A percentile compares a stretch with the other conserved stretches of the same genome.
Conservation (phyloP, 1,140 invertebrate species). For the Thalassaphorura encarpata region DNA sequence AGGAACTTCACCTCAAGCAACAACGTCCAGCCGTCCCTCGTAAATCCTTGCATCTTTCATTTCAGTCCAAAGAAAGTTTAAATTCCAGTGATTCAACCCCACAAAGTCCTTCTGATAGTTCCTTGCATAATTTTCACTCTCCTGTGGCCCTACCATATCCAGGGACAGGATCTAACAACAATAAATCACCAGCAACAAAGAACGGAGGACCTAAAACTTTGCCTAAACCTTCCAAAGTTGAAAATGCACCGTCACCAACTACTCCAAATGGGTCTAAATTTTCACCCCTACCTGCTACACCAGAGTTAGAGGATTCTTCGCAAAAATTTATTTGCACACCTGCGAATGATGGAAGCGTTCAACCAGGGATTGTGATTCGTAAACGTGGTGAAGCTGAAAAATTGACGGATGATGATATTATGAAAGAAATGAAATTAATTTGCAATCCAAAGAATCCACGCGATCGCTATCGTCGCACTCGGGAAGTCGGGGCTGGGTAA, state of each 20-base stretch:
- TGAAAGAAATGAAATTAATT: slow-evolving; percentile 66
- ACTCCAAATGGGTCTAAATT: background rate
- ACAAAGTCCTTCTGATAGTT: too few species aligned
- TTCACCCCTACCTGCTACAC: background rate
- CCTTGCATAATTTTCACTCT: too few species aligned
- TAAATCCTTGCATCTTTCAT: too few species aligned
- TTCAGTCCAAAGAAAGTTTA: too few species aligned
- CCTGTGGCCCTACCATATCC: too few species aligned
- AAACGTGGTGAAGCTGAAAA: slow-evolving; percentile 47
- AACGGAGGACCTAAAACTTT: too few species aligned
- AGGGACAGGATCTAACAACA: too few species aligned
- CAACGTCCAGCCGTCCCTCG: too few species aligned
- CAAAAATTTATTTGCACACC: background rate
- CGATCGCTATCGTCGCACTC: slow-evolving; percentile 64
- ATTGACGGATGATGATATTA: slow-evolving; percentile 71
- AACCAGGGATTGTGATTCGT: too few species aligned
- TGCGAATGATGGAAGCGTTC: background rate
- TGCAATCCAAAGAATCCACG: slow-evolving; percentile 66
- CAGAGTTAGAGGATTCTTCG: background rate
- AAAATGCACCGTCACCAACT: background rate
- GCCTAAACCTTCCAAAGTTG: too few species aligned
- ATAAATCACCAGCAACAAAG: too few species aligned
- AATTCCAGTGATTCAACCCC: too few species aligned
- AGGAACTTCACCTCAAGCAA: background rate
- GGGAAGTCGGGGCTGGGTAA: slow-evolving; percentile 75